Percentiles rank a stretch among this genome's conserved stretches.
These are phyloP conservation scores for Presbytis comata DNA, from an alignment of 2,797 vertebrate genomes.

Conservation along the genomic window DNA sequence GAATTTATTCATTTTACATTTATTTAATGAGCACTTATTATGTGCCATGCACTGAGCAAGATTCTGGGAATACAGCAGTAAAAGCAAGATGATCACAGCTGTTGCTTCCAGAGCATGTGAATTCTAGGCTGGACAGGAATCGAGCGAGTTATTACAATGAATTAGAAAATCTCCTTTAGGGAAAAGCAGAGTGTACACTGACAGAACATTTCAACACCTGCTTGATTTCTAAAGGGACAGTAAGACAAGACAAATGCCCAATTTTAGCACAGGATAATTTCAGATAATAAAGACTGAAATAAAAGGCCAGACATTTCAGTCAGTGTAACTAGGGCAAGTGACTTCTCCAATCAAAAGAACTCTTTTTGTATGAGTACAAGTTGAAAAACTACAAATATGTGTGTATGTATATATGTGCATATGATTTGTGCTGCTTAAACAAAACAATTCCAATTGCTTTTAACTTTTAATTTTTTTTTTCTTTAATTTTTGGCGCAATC, in stretches of 20 bases:
- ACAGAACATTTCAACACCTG: not conserved
- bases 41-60: not conserved
- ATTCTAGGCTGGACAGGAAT: not conserved
- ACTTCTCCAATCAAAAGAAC: not conserved
- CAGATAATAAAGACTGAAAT: not conserved
- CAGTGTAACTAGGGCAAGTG: not conserved
- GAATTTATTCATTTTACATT: not conserved
- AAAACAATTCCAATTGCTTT: not conserved
- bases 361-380: not conserved
- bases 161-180: not conserved
- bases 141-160: not conserved
- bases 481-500: not conserved
- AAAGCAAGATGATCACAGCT: not conserved
- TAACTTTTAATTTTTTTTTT: not conserved
- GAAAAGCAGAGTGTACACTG: not conserved
- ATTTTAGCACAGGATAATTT: not conserved
- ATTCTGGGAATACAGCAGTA: not conserved
- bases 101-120: not conserved
- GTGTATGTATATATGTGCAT: not conserved
- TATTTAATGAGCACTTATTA: not conserved
- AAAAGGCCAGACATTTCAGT: not conserved
- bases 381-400: not conserved
- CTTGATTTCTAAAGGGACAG: not conserved
- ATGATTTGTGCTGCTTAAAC: not conserved
- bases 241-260: not conserved